Evolutionary conservation across 1,140 invertebrate species (phyloP).

Genomic region (Coenobita brevimanus): DNA sequence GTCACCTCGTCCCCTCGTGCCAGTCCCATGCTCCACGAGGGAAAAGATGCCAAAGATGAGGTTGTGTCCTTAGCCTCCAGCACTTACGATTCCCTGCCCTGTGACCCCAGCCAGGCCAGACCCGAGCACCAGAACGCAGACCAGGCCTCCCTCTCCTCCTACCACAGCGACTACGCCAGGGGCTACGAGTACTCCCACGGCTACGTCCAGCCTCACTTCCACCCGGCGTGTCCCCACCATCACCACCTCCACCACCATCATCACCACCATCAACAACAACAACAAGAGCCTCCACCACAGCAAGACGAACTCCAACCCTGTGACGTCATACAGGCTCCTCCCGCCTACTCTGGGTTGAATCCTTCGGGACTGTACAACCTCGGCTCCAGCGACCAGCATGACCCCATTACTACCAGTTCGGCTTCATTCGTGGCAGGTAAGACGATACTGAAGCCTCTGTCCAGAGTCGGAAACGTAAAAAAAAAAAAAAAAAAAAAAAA

Average conservation of each 20-base stretch:
- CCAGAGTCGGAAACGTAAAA: background rate
- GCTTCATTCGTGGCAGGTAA: background rate
- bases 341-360: conserved; percentile 24
- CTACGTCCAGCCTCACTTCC: background rate
- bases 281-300: background rate
- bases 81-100: conserved; percentile 15
- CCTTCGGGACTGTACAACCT: conserved; percentile 37
- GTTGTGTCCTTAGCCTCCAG: background rate
- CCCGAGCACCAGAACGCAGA: background rate
- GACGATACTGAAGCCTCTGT: too few species aligned
- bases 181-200: conserved; percentile 30
- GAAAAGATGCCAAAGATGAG: background rate
- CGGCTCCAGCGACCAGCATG: background rate
- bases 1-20: background rate
- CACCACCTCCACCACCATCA: conserved; percentile 21
- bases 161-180: conserved; percentile 35
- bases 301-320: background rate
- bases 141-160: conserved; percentile 26
- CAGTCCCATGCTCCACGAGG: background rate
- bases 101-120: background rate
- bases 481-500: background rate
- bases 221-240: conserved; percentile 16
- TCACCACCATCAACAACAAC: background rate
- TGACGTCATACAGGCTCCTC: background rate
- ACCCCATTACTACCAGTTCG: background rate